phyloP scores from a whole-genome alignment of 2,113 vertebrate genomes.

The Rhabdornis inornatus region DNA sequence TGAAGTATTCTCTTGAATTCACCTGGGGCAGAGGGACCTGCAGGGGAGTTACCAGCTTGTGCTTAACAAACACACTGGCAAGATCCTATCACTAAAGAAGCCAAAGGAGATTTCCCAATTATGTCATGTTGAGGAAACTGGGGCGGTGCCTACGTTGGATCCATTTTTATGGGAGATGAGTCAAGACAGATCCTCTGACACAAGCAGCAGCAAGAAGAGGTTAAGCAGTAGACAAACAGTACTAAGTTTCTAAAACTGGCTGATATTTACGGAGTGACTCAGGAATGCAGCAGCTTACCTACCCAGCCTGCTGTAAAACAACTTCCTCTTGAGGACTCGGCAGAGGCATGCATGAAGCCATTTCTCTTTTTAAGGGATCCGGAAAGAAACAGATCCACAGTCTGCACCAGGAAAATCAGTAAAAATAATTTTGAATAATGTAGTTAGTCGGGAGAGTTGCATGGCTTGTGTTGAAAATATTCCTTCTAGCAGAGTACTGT shows the following conservation, averaged over 20 bases:
- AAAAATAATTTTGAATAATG: background rate
- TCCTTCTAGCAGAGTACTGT: background rate
- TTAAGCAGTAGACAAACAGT: background rate
- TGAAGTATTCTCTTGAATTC: background rate
- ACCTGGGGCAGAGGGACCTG: background rate
- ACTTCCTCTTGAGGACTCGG: background rate
- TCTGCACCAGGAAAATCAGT: background rate
- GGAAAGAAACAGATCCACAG: background rate
- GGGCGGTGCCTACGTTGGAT: background rate
- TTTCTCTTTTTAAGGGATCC: background rate
- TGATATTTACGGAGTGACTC: background rate
- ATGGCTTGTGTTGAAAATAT: background rate
- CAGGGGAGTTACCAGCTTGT: background rate
- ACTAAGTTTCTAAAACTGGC: background rate
- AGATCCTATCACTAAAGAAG: accelerated
- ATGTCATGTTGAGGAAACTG: background rate
- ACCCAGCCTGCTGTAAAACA: background rate
- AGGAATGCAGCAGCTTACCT: background rate
- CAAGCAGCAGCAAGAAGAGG: background rate
- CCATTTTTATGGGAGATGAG: background rate
- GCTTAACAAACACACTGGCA: accelerated
- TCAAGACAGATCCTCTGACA: background rate
- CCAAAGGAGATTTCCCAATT: background rate
- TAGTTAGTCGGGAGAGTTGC: background rate
- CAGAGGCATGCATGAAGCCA: background rate